Percentiles rank a stretch among this genome's conserved stretches.
These are phyloP conservation scores for Dicyrtoma fusca DNA, from an alignment of 2,888 invertebrate genomes.

Conservation along the genomic window DNA sequence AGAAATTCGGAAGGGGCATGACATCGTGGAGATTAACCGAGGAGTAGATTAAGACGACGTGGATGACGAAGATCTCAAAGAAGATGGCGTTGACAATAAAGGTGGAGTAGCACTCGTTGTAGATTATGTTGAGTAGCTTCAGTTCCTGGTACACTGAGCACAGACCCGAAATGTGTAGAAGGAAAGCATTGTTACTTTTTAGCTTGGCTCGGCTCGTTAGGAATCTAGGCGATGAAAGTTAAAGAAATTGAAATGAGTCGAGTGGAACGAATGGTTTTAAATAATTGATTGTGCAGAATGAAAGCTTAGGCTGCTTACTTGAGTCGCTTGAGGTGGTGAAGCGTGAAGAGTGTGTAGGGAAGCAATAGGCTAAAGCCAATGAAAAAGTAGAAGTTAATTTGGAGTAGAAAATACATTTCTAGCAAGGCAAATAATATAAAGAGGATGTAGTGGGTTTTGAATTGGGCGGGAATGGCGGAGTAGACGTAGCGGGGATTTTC, in stretches of 20 bases:
- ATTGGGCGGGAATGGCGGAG: background rate
- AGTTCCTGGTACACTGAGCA: background rate
- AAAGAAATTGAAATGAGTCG: background rate
- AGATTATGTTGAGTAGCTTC: background rate
- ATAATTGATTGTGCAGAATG: too few relatives aligned
- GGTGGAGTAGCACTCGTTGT: background rate
- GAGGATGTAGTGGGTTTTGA: background rate
- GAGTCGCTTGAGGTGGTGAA: background rate
- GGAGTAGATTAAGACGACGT: conserved; percentile 2
- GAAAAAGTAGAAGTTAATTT: background rate
- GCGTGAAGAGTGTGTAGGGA: background rate
- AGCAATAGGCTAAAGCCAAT: background rate
- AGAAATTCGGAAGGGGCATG: background rate
- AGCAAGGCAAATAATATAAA: background rate
- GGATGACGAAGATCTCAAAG: background rate
- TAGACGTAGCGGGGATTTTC: background rate
- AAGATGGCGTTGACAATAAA: background rate
- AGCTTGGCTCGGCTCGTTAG: background rate
- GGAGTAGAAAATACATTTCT: background rate
- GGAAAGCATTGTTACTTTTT: background rate
- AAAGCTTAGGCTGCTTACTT: background rate
- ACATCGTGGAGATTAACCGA: background rate
- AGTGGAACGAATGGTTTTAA: too few relatives aligned
- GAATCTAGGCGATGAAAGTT: background rate
- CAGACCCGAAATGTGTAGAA: background rate